phyloP scores from a whole-genome alignment of 2,797 vertebrate genomes.

The Myotis pilosus region DNA sequence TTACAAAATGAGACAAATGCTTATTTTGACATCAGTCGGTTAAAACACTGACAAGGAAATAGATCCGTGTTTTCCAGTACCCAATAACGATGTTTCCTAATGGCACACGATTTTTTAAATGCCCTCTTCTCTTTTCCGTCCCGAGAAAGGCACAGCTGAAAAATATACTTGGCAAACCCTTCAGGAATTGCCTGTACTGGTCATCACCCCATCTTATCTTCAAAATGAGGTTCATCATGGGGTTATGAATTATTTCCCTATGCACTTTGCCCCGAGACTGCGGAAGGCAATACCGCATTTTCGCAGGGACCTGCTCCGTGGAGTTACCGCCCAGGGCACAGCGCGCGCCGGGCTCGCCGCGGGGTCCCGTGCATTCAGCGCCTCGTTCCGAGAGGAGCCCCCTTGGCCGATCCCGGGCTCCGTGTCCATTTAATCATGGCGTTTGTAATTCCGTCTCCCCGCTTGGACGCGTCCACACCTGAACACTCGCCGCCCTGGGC shows the following conservation, averaged over 20 bases:
- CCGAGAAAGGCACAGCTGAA: not conserved
- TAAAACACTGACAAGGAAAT: not conserved
- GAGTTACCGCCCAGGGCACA: not conserved
- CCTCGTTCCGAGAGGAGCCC: conserved; percentile 30
- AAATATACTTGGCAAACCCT: not conserved
- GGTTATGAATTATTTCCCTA: not conserved
- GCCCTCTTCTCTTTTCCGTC: not conserved
- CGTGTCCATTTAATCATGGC: conserved; percentile 50
- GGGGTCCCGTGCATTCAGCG: not conserved
- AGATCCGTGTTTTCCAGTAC: not conserved
- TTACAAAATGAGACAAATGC: not conserved
- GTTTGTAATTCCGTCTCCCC: conserved; percentile 47
- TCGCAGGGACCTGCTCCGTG: not conserved
- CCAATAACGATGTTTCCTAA: not conserved
- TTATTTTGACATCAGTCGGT: not conserved
- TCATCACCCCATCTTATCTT: not conserved
- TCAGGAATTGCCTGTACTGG: not conserved
- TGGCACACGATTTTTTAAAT: conserved; percentile 23
- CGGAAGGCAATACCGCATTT: not conserved
- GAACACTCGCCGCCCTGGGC: conserved; percentile 26
- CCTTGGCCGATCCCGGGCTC: not conserved
- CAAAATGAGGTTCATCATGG: not conserved
- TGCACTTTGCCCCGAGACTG: not conserved
- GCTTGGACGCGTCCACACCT: conserved; percentile 30
- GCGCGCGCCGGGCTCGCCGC: not conserved